Evolutionary conservation across 2,113 vertebrate species (phyloP), one percentile per base, ranked within the genome.

Genomic region (Sialia sialis): DNA sequence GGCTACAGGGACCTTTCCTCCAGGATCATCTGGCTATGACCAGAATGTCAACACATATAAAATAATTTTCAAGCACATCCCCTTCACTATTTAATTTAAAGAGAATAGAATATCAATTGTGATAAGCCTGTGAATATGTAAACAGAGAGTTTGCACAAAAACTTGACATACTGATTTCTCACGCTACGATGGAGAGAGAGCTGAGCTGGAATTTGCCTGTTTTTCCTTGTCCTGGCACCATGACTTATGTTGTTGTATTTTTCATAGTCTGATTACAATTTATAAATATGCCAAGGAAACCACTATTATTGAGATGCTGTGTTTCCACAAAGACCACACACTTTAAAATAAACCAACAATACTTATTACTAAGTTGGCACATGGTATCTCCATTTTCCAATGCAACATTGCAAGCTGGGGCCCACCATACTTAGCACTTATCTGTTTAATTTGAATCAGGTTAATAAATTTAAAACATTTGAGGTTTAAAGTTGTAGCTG

Each of bases 311-410:
- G 85, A 91, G 67, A 93, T 30, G 34, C 26, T 77, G n/a, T 44
- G 70, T 64, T 93, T 90, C 78, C 59, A 93, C 78, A 46, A 77
- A 94, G 87, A 93, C 84, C 74, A 87, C 84, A 93, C 58, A 70
- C 82, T 94, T 90, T 44, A 79, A 90, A 79, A 84, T 82, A 91
- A 85, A 76, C 36, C 48, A 93, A 25, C 54, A 76, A 46, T 64
- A 66, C 34, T 12, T 79, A 76, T 84, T 82, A 73, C 14, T 48
- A 69, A 73, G 62, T 39, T 92, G 82, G 78, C 82, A 77, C 20
- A 36, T 3, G 9, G 12, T 64, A 43, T 76, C 34, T 87, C 41
- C 22, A 46, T 80, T 95, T 95, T 91, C 67, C 70, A 91, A 12
- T 4, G 10, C n/a, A 79, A 49, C 17, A 48, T 55, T 64, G 44